phyloP scores from a whole-genome alignment of 1,140 invertebrate genomes.

The Listronotus bonariensis region DNA sequence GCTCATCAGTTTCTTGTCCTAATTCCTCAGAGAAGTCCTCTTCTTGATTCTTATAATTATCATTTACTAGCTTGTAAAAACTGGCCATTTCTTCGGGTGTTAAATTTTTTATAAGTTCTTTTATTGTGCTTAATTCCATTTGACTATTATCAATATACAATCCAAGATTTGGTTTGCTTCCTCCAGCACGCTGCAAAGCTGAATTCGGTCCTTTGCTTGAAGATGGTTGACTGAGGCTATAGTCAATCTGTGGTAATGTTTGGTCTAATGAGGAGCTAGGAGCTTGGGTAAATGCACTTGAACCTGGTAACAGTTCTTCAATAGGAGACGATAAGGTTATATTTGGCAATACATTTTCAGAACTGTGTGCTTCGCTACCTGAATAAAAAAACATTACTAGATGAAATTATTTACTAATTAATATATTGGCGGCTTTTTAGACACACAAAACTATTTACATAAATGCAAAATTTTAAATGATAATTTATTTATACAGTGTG shows the following conservation, averaged over 20 bases:
- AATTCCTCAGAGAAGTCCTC: background rate
- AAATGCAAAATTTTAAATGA: too few species aligned
- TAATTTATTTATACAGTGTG: too few species aligned
- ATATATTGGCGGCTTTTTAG: too few species aligned
- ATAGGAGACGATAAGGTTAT: conserved; percentile 10
- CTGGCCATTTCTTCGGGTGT: conserved; percentile 25
- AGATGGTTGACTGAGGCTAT: conserved; percentile 1
- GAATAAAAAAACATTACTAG: background rate
- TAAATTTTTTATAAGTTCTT: conserved; percentile 27
- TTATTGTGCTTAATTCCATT: conserved; percentile 25
- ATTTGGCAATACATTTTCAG: background rate
- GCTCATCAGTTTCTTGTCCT: background rate
- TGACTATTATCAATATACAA: conserved; percentile 31
- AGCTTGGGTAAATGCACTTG: background rate
- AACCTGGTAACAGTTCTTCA: conserved; percentile 16
- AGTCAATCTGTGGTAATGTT: conserved; percentile 8
- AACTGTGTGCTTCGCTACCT: background rate
- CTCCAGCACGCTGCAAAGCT: conserved; percentile 17
- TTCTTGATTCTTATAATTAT: conserved; percentile 30
- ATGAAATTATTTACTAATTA: too few species aligned
- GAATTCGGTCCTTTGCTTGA: conserved; percentile 22
- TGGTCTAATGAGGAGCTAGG: background rate
- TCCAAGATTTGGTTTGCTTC: conserved; percentile 22
- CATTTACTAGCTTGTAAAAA: conserved; percentile 33
- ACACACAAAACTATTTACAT: too few species aligned